Evolutionary conservation across 1,140 invertebrate species (phyloP).

Genomic region (Formica exsecta): DNA sequence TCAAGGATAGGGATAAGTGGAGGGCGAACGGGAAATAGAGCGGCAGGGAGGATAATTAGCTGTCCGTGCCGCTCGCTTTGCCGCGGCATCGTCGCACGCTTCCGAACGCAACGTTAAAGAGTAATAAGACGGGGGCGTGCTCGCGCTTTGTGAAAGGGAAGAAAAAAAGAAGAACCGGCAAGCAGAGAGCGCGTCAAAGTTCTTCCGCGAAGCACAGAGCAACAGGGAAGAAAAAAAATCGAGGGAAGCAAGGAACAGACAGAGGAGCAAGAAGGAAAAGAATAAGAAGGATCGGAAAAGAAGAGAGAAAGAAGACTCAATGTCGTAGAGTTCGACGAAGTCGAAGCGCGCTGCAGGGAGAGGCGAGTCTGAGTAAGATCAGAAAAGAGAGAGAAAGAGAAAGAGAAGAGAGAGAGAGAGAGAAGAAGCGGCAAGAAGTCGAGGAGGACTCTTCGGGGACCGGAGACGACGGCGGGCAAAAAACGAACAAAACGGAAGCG

Average conservation of each 20-base stretch:
- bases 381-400: constrained; percentile 23
- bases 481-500: constrained; percentile 74
- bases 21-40: constrained; percentile 46
- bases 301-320: neutral
- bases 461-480: constrained; percentile 70
- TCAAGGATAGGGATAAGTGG: constrained; percentile 36
- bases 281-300: constrained; percentile 14
- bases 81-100: constrained; percentile 56
- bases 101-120: constrained; percentile 62
- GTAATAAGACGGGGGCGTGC: constrained; percentile 56
- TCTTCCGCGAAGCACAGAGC: constrained; percentile 44
- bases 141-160: constrained; percentile 54
- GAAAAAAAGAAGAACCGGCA: constrained; percentile 34
- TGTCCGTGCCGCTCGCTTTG: constrained; percentile 63
- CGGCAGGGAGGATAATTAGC: constrained; percentile 63
- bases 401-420: constrained; percentile 22
- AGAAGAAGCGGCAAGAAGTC: constrained; percentile 57
- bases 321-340: constrained; percentile 48
- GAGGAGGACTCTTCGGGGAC: constrained; percentile 72
- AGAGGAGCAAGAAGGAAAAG: constrained; percentile 38
- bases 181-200: constrained; percentile 48
- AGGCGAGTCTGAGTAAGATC: constrained; percentile 5
- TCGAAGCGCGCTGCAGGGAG: constrained; percentile 37
- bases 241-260: constrained; percentile 11
- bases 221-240: neutral